Evolutionary conservation across 2,113 vertebrate genomes (phyloP).

Genomic region (Cisticola juncidis): DNA sequence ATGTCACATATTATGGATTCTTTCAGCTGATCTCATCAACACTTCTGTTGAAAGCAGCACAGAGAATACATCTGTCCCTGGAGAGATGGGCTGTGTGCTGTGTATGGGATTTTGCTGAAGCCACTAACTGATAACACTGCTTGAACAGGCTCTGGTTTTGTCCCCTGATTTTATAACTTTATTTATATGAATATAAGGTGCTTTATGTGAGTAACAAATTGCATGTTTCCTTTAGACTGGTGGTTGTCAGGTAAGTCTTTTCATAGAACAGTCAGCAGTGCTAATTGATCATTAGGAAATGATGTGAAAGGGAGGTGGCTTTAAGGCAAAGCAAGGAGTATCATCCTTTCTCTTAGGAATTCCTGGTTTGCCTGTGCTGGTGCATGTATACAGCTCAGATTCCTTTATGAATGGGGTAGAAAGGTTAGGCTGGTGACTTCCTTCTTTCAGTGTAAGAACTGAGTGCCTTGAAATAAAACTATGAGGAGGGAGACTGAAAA

Average conservation of each 20-base stretch:
- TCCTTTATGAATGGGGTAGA: neutral
- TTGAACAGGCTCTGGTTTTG: neutral
- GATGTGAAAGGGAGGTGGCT: neutral
- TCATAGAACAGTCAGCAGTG: neutral
- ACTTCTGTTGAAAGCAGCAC: neutral
- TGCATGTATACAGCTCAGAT: neutral
- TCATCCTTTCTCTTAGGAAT: neutral
- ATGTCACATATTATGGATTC: neutral
- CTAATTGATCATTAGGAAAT: neutral
- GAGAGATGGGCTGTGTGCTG: neutral
- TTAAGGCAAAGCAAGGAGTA: neutral
- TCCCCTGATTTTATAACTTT: neutral
- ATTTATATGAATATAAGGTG: neutral
- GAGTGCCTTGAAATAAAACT: neutral
- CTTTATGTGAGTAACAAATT: neutral
- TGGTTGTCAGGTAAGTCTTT: neutral
- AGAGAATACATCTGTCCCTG: neutral
- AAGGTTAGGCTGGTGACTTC: neutral
- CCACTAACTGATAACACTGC: neutral
- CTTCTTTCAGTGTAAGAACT: neutral
- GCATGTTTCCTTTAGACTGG: neutral
- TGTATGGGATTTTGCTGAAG: neutral
- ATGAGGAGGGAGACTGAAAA: neutral
- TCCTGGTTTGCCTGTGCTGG: neutral
- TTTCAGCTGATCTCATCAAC: neutral